Conservation (phyloP, 2,797 vertebrate species). For the Falco concolor region DNA sequence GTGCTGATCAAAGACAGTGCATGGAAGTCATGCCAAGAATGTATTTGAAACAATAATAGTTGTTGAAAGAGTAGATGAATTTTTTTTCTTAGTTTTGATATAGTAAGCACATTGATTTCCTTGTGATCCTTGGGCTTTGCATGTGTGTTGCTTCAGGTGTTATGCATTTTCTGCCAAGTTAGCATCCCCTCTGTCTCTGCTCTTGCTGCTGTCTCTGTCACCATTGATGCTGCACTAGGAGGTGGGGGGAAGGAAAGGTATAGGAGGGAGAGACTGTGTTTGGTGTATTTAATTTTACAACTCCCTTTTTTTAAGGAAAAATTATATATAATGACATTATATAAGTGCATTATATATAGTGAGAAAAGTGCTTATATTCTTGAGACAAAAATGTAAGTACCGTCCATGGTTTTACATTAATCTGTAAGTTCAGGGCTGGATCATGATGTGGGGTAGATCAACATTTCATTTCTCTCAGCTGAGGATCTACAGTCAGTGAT, state of each 20-base stretch:
- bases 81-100: not conserved
- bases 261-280: not conserved
- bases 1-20: not conserved
- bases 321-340: no score
- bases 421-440: not conserved
- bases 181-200: not conserved
- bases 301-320: not conserved
- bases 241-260: rapidly evolving
- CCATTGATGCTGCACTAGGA: not conserved
- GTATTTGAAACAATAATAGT: not conserved
- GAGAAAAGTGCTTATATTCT: not conserved
- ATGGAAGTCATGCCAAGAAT: not conserved
- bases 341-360: not conserved
- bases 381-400: not conserved
- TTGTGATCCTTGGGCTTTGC: not conserved
- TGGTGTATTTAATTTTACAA: not conserved
- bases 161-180: not conserved
- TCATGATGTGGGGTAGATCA: not conserved
- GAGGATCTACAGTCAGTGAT: not conserved
- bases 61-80: not conserved
- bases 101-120: not conserved
- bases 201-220: not conserved
- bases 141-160: not conserved
- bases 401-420: not conserved
- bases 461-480: not conserved